phyloP scores from a whole-genome alignment of 2,797 vertebrate species.

The Thalassophryne amazonica region DNA sequence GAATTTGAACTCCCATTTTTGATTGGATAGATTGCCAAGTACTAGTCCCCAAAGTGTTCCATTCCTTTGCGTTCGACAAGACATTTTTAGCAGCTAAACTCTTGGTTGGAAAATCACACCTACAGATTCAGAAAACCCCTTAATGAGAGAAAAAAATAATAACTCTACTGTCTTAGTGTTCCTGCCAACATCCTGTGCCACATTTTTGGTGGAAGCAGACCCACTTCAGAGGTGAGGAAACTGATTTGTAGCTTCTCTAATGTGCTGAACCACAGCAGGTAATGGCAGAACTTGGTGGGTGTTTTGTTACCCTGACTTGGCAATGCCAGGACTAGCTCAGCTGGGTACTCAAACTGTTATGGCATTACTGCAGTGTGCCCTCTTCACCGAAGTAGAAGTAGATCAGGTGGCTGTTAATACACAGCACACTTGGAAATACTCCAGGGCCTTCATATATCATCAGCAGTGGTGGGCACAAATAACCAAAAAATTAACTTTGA shows the following conservation, averaged over 20 bases:
- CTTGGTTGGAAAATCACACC: no score
- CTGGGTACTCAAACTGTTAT: neutral
- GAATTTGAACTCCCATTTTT: no score
- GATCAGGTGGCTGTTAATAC: neutral
- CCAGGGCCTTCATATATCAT: neutral
- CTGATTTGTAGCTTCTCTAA: neutral
- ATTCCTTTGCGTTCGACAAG: no score
- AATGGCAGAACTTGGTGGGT: conserved; percentile 36
- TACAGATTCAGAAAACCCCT: neutral
- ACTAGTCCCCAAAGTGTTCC: no score
- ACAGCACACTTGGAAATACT: neutral
- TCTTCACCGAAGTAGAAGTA: conserved; percentile 2
- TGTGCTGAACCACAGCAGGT: conserved; percentile 34
- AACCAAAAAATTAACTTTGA: no score
- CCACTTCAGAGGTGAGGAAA: neutral
- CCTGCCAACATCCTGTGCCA: neutral
- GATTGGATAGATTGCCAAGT: no score
- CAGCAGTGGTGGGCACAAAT: no score
- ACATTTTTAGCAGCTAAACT: no score
- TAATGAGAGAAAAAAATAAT: conserved; percentile 4
- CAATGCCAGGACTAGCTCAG: conserved; percentile 19
- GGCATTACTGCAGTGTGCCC: neutral
- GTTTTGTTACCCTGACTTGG: conserved; percentile 44
- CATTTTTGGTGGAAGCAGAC: neutral
- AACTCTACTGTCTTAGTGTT: neutral